Base-by-base conservation (phyloP, 2,113 vertebrate genomes). In the Ptyas mucosa region DNA sequence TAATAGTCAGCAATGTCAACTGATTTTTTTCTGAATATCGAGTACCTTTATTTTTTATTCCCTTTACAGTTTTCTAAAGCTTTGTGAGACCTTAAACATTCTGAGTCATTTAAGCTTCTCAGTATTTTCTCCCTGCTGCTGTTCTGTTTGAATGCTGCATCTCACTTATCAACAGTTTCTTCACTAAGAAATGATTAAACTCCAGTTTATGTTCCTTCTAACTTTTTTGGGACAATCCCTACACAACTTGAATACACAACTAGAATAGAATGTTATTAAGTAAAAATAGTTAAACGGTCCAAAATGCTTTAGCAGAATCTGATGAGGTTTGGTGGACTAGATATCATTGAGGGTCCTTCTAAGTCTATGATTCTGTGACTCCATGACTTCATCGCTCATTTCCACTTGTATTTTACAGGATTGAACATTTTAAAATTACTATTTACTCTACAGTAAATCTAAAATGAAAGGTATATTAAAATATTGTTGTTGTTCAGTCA, bases 211-310 rank as follows among this genome's bases (percentile, higher is more conserved):
- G 49, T 26, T 24, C 12, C 26, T 57, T 53, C 51, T 75, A 93
- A 9, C 34, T 1, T 4, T 85, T 2, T 1, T 1, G 93, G 9
- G n/a, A 75, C 87, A 46, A 51, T 89, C 55, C 87, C 57, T 95
- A 64, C 3, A 94, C 0, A 91, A 46, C 92, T 10, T 52, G 5
- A 96, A 87, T 95, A 64, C 3, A 93, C 0, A 91, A 46, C 91
- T 10, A 52, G 6, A 96, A 87, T 95, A 94, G 93, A 81, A 94
- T 2, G 43, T 51, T 53, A 81, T 39, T 23, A 53, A 90, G 52
- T 90, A 24, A 81, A 53, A 21, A 54, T n/a, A 75, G 53, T 54
- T 54, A 53, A 53, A 15, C n/a, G 34, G 14, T 75, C n/a, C 69
- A 75, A 75, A 75, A 75, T 75, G 29, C 64, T 75, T 34, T 75